Percentiles rank a stretch among this genome's conserved stretches.
Evolutionary conservation across 2,888 invertebrate genomes (phyloP).

Genomic region (Crocallis elinguaria): DNA sequence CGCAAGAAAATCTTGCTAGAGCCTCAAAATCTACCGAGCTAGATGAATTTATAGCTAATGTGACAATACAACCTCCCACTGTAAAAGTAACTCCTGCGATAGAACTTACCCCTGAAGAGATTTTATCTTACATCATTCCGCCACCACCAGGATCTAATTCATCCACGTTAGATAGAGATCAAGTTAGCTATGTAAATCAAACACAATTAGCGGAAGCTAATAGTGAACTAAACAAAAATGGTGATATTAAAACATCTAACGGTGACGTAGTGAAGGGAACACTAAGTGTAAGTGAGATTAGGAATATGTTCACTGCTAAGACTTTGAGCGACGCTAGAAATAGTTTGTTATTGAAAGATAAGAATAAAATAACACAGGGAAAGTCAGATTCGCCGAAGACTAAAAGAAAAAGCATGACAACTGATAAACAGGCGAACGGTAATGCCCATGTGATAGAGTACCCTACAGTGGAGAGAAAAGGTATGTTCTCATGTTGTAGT

Average conservation of each 20-base stretch:
- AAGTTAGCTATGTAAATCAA: slow-evolving; percentile 70
- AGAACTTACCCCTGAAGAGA: slow-evolving; percentile 92
- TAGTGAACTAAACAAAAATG: slow-evolving; percentile 48
- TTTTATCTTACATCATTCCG: slow-evolving; percentile 93
- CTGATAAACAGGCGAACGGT: slow-evolving; percentile 74
- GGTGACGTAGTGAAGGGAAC: slow-evolving; percentile 84
- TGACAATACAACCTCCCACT: slow-evolving; percentile 92
- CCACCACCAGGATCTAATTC: slow-evolving; percentile 87
- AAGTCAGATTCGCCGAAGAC: slow-evolving; percentile 77
- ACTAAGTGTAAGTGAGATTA: slow-evolving; percentile 82
- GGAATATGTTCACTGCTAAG: slow-evolving; percentile 80
- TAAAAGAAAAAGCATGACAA: slow-evolving; percentile 71
- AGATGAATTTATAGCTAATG: slow-evolving; percentile 93
- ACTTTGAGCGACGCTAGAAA: slow-evolving; percentile 80
- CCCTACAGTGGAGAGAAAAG: slow-evolving; percentile 89
- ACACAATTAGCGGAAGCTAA: slow-evolving; percentile 66
- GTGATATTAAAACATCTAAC: slow-evolving; percentile 63
- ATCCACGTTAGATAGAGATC: slow-evolving; percentile 75
- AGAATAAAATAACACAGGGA: slow-evolving; percentile 62
- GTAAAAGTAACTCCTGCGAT: slow-evolving; percentile 90
- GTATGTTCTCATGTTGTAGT: slow-evolving; percentile 89
- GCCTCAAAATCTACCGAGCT: slow-evolving; percentile 85
- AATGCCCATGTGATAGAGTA: slow-evolving; percentile 87
- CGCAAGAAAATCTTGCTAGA: slow-evolving; percentile 56
- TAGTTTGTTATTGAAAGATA: slow-evolving; percentile 78